Base-by-base conservation (phyloP, 2,113 vertebrate species). In the Okapia johnstoni region DNA sequence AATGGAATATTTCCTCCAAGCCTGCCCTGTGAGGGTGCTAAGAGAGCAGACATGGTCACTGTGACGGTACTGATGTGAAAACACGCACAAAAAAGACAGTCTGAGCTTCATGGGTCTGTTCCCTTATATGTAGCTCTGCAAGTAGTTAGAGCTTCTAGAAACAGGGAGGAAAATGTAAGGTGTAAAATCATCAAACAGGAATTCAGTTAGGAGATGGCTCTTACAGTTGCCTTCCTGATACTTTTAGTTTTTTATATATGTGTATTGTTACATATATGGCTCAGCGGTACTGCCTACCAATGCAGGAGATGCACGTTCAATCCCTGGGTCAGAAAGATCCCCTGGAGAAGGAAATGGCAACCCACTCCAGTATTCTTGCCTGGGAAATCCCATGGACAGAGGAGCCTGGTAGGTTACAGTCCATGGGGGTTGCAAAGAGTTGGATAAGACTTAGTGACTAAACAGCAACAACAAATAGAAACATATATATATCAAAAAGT, bases 21-120 rank as follows among this genome's bases (percentile, higher is more conserved):
- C 63, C n/a, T 10, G 52, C 25, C 7, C n/a, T 19, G 87, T 88
- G 76, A 70, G 57, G 88, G 15, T 16, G 4, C 40, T 1, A 2
- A 30, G 88, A 70, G 43, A 57, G 70, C 92, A 66, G 48, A 46
- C 3, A 1, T 16, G 13, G 81, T 58, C 52, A n/a, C 12, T 19
- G 52, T 46, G 54, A 21, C 13, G 4, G 17, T 46, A 3, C 50
- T 84, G 3, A 0, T 1, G 11, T 33, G 66, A 77, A 85, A 76
- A 26, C 6, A 0, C 30, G 10, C 93, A 40, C 1, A 0, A 4
- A n/a, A 43, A 7, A 80, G 48, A n/a, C 36, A 6, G 7, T 1
- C 6, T 9, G n/a, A 7, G 36, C 54, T 13, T 43, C 57, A 7
- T 55, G 11, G 52, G 19, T 70, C 50, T 84, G 76, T 33, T 54